These are phyloP conservation scores for Dynastes hyllus DNA, from an alignment of 2,888 invertebrate genomes.

Conservation along the genomic window DNA sequence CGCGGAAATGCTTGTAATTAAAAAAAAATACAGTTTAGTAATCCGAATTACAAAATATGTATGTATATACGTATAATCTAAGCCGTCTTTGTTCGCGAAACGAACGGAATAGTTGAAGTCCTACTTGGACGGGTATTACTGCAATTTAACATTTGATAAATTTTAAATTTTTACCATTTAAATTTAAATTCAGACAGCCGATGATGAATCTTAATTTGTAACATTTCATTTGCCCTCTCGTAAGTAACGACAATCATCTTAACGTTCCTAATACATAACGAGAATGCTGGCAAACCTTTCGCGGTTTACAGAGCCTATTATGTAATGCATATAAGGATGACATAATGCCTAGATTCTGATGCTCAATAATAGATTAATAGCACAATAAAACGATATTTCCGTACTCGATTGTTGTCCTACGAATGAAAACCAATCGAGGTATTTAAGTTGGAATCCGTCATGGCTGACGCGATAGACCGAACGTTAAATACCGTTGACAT, in stretches of 20 bases:
- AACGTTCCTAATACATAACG: neutral
- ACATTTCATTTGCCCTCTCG: neutral
- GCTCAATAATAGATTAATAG: neutral
- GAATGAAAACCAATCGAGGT: neutral
- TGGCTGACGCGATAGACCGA: neutral
- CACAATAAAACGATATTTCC: slow-evolving; percentile 3
- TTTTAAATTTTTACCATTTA: no score
- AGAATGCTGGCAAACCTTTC: slow-evolving; percentile 1
- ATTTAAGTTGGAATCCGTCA: no score
- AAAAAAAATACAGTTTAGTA: no score
- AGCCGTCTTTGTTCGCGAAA: no score
- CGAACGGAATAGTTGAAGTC: no score
- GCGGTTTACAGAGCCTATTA: slow-evolving; percentile 11
- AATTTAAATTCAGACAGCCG: slow-evolving; percentile 8
- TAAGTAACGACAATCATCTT: neutral
- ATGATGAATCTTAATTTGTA: slow-evolving; percentile 3
- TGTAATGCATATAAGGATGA: slow-evolving; percentile 18
- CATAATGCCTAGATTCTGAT: slow-evolving; percentile 1
- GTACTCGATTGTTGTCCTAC: neutral
- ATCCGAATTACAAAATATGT: no score
- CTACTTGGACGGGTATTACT: neutral
- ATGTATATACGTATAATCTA: no score
- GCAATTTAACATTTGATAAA: neutral
- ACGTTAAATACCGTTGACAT: slow-evolving; percentile 24
- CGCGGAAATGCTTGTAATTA: no score